phyloP scores from a whole-genome alignment of 2,113 vertebrate species.

The Syngnathus floridae region DNA sequence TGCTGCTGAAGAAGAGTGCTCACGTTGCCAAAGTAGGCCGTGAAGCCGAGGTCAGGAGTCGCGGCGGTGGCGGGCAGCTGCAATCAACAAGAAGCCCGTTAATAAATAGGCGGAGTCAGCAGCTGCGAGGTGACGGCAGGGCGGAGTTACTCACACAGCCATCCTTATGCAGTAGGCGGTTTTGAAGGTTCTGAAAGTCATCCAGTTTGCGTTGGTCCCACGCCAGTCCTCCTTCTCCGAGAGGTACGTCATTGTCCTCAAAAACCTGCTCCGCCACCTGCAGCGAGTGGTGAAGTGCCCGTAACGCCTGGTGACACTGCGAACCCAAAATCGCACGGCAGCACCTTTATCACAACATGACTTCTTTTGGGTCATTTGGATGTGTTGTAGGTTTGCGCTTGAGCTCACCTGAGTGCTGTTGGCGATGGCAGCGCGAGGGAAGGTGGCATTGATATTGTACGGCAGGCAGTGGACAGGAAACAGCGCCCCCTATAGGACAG shows the following conservation, averaged over 20 bases:
- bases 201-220: background rate
- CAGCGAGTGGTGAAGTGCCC: background rate
- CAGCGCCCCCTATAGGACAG: background rate
- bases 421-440: background rate
- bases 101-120: background rate
- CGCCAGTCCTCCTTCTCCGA: background rate
- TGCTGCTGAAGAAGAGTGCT: conserved; percentile 1
- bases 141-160: background rate
- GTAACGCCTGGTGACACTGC: background rate
- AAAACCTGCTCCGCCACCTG: background rate
- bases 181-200: background rate
- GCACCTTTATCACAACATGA: background rate
- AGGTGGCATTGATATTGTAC: background rate
- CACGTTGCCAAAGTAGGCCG: conserved; percentile 1
- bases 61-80: background rate
- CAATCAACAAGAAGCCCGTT: background rate
- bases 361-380: background rate
- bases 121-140: background rate
- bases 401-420: background rate
- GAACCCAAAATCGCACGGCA: background rate
- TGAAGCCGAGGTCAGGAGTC: background rate
- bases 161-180: background rate
- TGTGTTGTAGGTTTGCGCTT: too few relatives aligned
- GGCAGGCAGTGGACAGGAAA: conserved; percentile 2
- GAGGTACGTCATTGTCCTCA: background rate